These are phyloP conservation scores for Nesidiocoris tenuis DNA, from an alignment of 2,888 invertebrate species.

Conservation along the genomic window DNA sequence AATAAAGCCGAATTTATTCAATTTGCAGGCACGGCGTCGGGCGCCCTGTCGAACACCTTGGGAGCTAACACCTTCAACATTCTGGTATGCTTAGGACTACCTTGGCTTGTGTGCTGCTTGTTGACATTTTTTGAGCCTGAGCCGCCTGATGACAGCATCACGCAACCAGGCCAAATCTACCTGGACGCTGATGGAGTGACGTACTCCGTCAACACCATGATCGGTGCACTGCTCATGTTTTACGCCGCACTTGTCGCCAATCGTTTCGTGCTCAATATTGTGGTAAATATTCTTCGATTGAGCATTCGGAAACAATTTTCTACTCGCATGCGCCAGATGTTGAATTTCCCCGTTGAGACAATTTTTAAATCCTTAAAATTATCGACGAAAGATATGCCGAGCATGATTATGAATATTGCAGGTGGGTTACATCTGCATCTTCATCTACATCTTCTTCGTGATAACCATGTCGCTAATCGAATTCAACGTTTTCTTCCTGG, in stretches of 20 bases:
- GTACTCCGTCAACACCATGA: slow-evolving; percentile 27
- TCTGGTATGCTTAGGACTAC: slow-evolving; percentile 77
- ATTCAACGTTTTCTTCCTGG: slow-evolving; percentile 87
- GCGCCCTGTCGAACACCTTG: slow-evolving; percentile 88
- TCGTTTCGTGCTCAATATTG: slow-evolving; percentile 80
- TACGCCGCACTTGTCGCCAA: slow-evolving; percentile 81
- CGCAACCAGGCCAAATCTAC: background rate
- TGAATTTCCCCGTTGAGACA: no score
- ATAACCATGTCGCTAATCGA: slow-evolving; percentile 86
- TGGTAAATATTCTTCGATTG: slow-evolving; percentile 55
- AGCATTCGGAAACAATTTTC: no score
- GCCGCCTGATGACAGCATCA: background rate
- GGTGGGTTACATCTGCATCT: slow-evolving; percentile 76
- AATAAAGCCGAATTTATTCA: no score
- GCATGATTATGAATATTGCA: slow-evolving; percentile 46
- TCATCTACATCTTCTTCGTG: slow-evolving; percentile 84
- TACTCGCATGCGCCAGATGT: no score
- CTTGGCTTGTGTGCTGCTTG: slow-evolving; percentile 69
- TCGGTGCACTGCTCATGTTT: slow-evolving; percentile 64
- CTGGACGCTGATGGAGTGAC: slow-evolving; percentile 11
- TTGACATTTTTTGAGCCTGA: no score
- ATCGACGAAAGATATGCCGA: background rate
- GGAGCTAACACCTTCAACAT: slow-evolving; percentile 89
- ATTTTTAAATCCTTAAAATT: background rate
- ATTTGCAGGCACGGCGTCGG: slow-evolving; percentile 78